Evolutionary conservation across 2,888 invertebrate species (phyloP).

Genomic region (Thereva unica): DNA sequence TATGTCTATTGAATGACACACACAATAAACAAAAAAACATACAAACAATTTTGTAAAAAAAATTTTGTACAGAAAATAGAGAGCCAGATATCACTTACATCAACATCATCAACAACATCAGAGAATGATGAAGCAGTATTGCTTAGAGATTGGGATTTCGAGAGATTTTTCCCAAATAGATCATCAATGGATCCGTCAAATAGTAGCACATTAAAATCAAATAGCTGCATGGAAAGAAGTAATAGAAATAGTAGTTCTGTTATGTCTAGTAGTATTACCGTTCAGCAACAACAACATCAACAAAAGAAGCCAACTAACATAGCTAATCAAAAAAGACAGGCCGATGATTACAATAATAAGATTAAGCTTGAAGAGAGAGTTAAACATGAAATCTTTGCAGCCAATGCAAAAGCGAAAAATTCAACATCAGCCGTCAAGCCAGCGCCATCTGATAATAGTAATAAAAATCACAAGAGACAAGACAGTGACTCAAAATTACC

Average conservation of each 20-base stretch:
- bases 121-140: constrained; percentile 78
- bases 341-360: constrained; percentile 44
- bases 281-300: constrained; percentile 59
- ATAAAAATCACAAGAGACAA: constrained; percentile 68
- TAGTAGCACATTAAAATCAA: constrained; percentile 57
- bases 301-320: constrained; percentile 53
- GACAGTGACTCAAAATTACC: constrained; percentile 74
- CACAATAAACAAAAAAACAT: constrained; percentile 45
- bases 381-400: constrained; percentile 43
- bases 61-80: constrained; percentile 54
- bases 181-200: constrained; percentile 56
- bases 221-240: constrained; percentile 49
- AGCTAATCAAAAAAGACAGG: constrained; percentile 38
- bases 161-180: constrained; percentile 74
- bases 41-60: constrained; percentile 35
- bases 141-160: constrained; percentile 86
- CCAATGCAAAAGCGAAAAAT: constrained; percentile 40
- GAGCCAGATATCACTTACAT: constrained; percentile 51
- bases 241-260: constrained; percentile 57
- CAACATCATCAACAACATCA: constrained; percentile 50
- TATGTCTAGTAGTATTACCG: constrained; percentile 1
- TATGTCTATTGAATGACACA: constrained; percentile 34
- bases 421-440: constrained; percentile 30
- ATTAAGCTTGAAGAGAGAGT: constrained; percentile 44
- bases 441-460: constrained; percentile 49